phyloP scores from a whole-genome alignment of 1,140 invertebrate species.

The Diabrotica virgifera region DNA sequence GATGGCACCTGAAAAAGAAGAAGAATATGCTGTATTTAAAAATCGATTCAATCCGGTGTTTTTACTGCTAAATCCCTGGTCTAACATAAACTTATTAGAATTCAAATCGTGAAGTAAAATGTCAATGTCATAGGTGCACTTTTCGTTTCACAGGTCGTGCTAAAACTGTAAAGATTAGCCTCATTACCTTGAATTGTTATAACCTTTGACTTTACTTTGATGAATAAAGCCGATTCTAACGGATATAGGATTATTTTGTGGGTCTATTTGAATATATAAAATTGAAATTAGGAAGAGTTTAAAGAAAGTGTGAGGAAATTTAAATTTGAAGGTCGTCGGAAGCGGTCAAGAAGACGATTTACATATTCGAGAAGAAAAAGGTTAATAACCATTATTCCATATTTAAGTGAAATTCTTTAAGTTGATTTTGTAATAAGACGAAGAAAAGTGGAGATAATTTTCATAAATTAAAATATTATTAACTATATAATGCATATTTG shows the following conservation, averaged over 20 bases:
- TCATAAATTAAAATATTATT: too few relatives aligned
- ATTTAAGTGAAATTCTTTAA: too few relatives aligned
- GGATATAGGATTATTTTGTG: too few relatives aligned
- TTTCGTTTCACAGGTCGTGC: background rate
- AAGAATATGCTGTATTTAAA: too few relatives aligned
- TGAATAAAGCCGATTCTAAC: background rate
- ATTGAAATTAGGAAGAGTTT: background rate
- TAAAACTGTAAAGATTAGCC: background rate
- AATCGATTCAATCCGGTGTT: too few relatives aligned
- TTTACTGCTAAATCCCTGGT: too few relatives aligned
- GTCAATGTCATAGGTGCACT: slow-evolving; percentile 1
- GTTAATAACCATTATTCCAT: too few relatives aligned
- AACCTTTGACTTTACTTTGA: background rate
- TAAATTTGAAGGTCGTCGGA: background rate
- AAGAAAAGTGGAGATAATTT: too few relatives aligned
- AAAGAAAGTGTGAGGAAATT: background rate
- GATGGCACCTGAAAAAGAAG: too few relatives aligned
- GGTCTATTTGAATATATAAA: background rate
- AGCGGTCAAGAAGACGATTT: background rate
- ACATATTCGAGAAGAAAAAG: background rate
- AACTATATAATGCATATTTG: too few relatives aligned
- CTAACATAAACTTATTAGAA: too few relatives aligned
- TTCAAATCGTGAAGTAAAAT: background rate
- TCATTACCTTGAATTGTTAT: background rate
- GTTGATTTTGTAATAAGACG: too few relatives aligned